Base-by-base conservation (phyloP, 2,888 invertebrate species). In the Agrotis segetum region DNA sequence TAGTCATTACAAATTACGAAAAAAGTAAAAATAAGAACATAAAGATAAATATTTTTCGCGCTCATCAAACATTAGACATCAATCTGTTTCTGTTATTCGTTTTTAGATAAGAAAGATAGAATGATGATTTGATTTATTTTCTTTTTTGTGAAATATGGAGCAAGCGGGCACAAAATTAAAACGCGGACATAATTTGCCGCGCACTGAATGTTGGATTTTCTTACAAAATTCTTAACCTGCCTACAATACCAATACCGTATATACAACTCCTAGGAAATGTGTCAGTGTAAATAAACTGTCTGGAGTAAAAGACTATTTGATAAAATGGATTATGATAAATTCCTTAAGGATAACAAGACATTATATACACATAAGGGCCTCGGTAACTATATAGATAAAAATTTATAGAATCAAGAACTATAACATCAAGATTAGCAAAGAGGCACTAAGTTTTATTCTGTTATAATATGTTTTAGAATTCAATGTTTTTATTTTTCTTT, bases 351-450 rank as follows among this genome's bases (percentile, higher is more conserved):
- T 56, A 68, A 52, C 46, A 52, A 59, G 24, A 53, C 47, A 24
- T 44, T 49, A 69, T 64, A 67, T 21, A 80, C 29, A 55, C 49
- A 71, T 61, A 56, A 56, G 34, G 61, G 63, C 63, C 66, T 70
- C 69, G 55, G 71, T 71, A 78, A 81, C 78, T 72, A 40, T 49
- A 56, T 13, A 19, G 53, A 68, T 72, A 67, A 74, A 78, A 14
- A 46, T 19, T 44, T 40, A 29, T 47, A 74, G 62, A 64, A 46
- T 73, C 58, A 52, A 56, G n/a, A 53, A 53, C 34, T 62, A 74
- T 9, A 29, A 74, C 52, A 74, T 17, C 46, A 52, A 62, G 74
- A 74, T 52, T n/a, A 34, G 74, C 34, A 21, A 46, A 44, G 19
- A 24, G 21, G 14, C 16, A 55, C 40, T 64, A 64, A 11, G 11